Percentiles rank a stretch among this genome's conserved stretches.
Evolutionary conservation across 53 echinoderm and acorn worm species (phyloP).

Genomic region (Echinarachnius parma): DNA sequence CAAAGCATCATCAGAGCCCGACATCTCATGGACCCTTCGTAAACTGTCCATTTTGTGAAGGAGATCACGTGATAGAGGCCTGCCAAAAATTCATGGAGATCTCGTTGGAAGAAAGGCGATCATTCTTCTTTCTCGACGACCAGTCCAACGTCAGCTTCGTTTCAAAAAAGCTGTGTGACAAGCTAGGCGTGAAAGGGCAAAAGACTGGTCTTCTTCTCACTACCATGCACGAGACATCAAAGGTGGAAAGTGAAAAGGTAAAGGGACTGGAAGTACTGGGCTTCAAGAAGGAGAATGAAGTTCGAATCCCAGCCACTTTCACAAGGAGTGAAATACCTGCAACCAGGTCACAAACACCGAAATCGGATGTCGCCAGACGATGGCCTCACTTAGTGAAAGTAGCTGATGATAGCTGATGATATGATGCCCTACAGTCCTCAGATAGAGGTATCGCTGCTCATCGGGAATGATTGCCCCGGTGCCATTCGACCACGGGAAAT

Average conservation of each 20-base stretch:
- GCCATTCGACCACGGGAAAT: constrained; percentile 40
- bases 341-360: background rate
- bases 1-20: too few species aligned
- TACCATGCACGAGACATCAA: background rate
- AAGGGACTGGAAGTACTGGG: background rate
- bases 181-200: background rate
- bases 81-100: too few species aligned
- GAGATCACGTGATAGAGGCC: too few species aligned
- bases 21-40: too few species aligned
- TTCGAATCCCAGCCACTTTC: background rate
- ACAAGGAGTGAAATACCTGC: background rate
- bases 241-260: background rate
- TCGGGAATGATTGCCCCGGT: constrained; percentile 43
- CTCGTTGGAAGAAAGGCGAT: too few species aligned
- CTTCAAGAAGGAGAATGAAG: background rate
- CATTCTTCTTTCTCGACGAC: constrained; percentile 3
- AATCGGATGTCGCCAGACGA: background rate
- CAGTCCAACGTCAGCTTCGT: constrained; percentile 8
- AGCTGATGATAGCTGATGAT: too few species aligned
- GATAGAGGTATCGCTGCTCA: constrained; percentile 49
- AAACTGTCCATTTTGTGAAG: too few species aligned
- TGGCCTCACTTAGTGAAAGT: background rate
- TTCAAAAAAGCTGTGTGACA: constrained; percentile 7
- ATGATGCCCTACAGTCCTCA: constrained; percentile 1
- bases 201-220: background rate